Percentiles rank a stretch among this genome's conserved stretches.
Conservation (phyloP, 2,113 vertebrate species). For the Mystacornis crossleyi region DNA sequence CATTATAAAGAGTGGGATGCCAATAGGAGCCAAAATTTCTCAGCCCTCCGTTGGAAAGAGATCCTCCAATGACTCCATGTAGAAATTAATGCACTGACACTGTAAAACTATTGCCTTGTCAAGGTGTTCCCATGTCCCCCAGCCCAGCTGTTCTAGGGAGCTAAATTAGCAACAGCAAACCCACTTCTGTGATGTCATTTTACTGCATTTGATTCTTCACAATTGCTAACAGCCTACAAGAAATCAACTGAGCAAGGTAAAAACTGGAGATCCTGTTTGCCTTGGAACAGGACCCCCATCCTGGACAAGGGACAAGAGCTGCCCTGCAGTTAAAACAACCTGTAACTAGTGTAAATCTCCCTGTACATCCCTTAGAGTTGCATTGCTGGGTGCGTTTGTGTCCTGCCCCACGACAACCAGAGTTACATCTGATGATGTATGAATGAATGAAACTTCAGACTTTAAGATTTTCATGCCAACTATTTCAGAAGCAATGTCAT, state of each 20-base stretch:
- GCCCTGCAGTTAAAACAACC: not conserved
- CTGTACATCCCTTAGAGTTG: not conserved
- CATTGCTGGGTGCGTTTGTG: not conserved
- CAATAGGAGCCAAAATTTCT: not conserved
- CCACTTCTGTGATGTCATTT: not conserved
- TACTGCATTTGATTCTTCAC: not conserved
- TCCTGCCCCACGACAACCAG: constrained; percentile 35
- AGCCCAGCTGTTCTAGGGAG: not conserved
- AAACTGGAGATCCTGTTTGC: not conserved
- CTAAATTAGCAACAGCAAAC: not conserved
- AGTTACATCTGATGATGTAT: constrained; percentile 76
- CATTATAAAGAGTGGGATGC: not conserved
- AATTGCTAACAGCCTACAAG: not conserved
- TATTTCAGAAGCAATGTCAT: constrained; percentile 71
- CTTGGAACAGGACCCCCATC: not conserved
- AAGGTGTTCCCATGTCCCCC: not conserved
- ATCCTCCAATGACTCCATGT: not conserved
- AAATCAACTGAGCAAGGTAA: not conserved
- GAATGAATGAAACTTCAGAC: constrained; percentile 76
- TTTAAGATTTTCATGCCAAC: constrained; percentile 69
- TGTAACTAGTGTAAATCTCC: not conserved
- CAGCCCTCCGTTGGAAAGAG: not conserved
- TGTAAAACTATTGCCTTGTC: not conserved
- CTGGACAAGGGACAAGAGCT: not conserved
- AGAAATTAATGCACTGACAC: not conserved